A percentile compares a stretch with the other conserved stretches of the same genome.
phyloP scores from a whole-genome alignment of 2,797 vertebrate species.

The Acrossocheilus fasciatus region DNA sequence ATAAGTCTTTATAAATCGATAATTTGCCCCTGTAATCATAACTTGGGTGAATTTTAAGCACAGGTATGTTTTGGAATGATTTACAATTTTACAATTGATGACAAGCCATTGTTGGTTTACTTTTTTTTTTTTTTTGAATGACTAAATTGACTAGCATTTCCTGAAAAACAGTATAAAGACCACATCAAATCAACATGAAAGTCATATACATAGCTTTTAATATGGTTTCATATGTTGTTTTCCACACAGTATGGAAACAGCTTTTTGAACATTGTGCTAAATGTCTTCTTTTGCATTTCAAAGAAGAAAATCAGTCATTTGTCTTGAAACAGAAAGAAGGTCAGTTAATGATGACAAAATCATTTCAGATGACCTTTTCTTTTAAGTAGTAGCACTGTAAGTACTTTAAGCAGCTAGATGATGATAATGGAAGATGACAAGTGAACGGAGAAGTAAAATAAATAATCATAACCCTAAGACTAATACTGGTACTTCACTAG shows the following conservation, averaged over 20 bases:
- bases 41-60: background rate
- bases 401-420: background rate
- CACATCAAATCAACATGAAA: background rate
- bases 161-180: background rate
- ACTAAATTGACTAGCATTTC: too few species aligned
- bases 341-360: background rate
- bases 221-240: background rate
- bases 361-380: background rate
- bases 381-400: background rate
- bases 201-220: background rate
- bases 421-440: background rate
- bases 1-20: background rate
- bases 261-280: background rate
- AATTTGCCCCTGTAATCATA: background rate
- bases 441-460: background rate
- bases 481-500: background rate
- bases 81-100: background rate
- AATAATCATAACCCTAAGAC: background rate
- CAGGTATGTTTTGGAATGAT: background rate
- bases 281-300: background rate
- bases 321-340: background rate
- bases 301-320: background rate
- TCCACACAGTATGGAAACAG: background rate
- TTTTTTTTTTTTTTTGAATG: too few species aligned
- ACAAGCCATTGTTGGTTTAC: background rate